A percentile compares a stretch with the other conserved stretches of the same genome.
Conservation (phyloP, 2,113 vertebrate species). For the Pelobates fuscus region DNA sequence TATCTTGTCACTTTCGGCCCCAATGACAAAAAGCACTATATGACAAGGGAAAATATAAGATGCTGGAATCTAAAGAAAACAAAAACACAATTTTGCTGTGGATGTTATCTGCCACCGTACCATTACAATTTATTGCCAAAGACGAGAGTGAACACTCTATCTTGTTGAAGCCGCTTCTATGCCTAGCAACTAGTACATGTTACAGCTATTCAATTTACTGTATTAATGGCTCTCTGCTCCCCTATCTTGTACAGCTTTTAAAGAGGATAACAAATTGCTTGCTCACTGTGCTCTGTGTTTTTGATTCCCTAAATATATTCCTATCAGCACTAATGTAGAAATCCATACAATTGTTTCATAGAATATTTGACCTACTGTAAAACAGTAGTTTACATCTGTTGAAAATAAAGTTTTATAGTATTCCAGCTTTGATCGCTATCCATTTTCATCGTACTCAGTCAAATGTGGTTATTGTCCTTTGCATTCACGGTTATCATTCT, state of each 20-base stretch:
- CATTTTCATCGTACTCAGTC: conserved; percentile 21
- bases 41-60: conserved; percentile 52
- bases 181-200: conserved; percentile 39
- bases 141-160: conserved; percentile 51
- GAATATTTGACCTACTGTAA: conserved; percentile 50
- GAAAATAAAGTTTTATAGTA: conserved; percentile 43
- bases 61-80: conserved; percentile 51
- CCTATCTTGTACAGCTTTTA: conserved; percentile 47
- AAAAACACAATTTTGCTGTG: conserved; percentile 52
- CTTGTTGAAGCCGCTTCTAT: conserved; percentile 41
- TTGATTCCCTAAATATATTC: conserved; percentile 50
- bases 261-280: conserved; percentile 49
- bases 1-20: conserved; percentile 47
- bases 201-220: conserved; percentile 50
- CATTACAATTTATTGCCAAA: conserved; percentile 44
- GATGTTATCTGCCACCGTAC: conserved; percentile 50
- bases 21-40: conserved; percentile 47
- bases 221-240: conserved; percentile 49
- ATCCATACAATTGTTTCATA: conserved; percentile 49
- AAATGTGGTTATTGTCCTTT: conserved; percentile 35
- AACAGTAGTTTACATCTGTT: conserved; percentile 40
- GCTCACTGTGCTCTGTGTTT: conserved; percentile 41
- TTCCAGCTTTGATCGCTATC: conserved; percentile 35
- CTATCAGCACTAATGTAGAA: conserved; percentile 48
- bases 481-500: conserved; percentile 25